Percentiles rank a stretch among this genome's conserved stretches.
Evolutionary conservation across 1,140 invertebrate genomes (phyloP).

Genomic region (Neotoxoptera formosana): DNA sequence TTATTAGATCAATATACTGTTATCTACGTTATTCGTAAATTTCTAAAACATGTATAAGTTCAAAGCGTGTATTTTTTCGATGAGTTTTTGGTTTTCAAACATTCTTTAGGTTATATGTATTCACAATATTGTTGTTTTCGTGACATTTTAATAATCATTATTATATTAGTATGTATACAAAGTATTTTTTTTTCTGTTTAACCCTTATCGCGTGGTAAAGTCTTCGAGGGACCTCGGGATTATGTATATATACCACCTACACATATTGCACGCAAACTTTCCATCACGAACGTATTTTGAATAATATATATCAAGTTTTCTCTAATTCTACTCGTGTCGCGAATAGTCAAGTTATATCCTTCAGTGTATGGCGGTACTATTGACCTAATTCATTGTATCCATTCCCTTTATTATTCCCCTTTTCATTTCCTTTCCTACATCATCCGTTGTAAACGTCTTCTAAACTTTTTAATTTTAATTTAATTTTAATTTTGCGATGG

Average conservation of each 20-base stretch:
- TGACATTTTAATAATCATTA: conserved; percentile 38
- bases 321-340: conserved; percentile 46
- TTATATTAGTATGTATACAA: conserved; percentile 37
- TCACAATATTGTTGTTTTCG: conserved; percentile 52
- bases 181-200: conserved; percentile 39
- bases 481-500: conserved; percentile 13
- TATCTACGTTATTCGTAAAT: not conserved
- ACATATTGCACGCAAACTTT: conserved; percentile 42
- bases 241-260: not conserved
- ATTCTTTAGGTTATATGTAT: conserved; percentile 34
- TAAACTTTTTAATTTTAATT: conserved; percentile 32
- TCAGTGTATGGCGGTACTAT: not conserved
- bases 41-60: not conserved
- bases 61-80: not conserved
- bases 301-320: conserved; percentile 52
- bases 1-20: not conserved
- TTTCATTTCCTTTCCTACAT: not conserved
- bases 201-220: conserved; percentile 46
- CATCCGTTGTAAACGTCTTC: conserved; percentile 4
- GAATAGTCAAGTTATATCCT: conserved; percentile 33
- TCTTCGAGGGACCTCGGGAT: conserved; percentile 14
- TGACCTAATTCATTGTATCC: conserved; percentile 42
- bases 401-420: not conserved
- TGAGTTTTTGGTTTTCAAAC: conserved; percentile 28
- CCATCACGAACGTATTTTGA: conserved; percentile 57